Evolutionary conservation across 1,140 invertebrate species (phyloP).

Genomic region (Vanessa atalanta): DNA sequence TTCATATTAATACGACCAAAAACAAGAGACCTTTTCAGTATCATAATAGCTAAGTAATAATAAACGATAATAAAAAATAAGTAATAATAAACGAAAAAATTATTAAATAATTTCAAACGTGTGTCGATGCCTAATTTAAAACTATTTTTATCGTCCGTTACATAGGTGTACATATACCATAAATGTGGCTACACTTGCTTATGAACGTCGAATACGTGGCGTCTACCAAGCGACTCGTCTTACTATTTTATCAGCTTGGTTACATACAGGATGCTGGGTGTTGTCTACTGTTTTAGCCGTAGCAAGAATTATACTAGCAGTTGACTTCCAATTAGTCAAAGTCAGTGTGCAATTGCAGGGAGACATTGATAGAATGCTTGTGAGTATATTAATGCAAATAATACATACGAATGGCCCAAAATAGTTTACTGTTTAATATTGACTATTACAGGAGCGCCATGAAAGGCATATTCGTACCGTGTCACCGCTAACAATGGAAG

Average conservation of each 20-base stretch:
- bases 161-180: constrained; percentile 64
- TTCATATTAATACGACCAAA: no score
- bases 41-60: background rate
- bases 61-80: no score
- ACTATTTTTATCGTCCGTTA: no score
- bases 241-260: constrained; percentile 68
- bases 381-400: constrained; percentile 31
- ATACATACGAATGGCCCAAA: background rate
- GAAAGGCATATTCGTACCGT: constrained; percentile 59
- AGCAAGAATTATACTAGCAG: constrained; percentile 57
- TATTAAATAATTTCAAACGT: no score
- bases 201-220: constrained; percentile 66
- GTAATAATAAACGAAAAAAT: no score
- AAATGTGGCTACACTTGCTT: constrained; percentile 63
- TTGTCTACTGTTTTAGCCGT: constrained; percentile 58
- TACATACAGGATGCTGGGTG: constrained; percentile 73
- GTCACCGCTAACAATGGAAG: constrained; percentile 41
- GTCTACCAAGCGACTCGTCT: constrained; percentile 66
- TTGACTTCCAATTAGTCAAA: constrained; percentile 73
- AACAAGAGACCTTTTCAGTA: background rate
- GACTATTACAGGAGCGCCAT: constrained; percentile 49
- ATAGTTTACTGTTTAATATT: no score
- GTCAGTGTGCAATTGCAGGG: constrained; percentile 60
- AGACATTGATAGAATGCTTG: constrained; percentile 65
- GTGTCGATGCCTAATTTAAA: no score